Evolutionary conservation across 2,888 invertebrate species (phyloP).

Genomic region (Melanostoma mellinum): DNA sequence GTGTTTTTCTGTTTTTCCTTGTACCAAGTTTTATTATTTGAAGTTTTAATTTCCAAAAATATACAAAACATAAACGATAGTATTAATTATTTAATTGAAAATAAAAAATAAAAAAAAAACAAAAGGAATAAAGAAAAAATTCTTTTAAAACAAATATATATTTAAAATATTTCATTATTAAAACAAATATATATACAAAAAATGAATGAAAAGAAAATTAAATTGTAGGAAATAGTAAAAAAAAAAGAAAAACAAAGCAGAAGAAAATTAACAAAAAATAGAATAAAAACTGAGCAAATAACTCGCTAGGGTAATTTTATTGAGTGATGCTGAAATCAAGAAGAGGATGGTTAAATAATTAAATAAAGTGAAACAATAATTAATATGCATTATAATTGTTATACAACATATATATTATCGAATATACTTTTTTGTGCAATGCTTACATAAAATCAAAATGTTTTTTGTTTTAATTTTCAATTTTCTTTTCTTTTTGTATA

Average conservation of each 20-base stretch:
- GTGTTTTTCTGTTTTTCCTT: slow-evolving; percentile 50
- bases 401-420: slow-evolving; percentile 35
- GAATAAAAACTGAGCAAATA: slow-evolving; percentile 55
- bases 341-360: slow-evolving; percentile 37
- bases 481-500: slow-evolving; percentile 33
- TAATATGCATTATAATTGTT: slow-evolving; percentile 58
- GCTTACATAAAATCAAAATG: slow-evolving; percentile 44
- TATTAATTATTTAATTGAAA: slow-evolving; percentile 65
- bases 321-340: slow-evolving; percentile 50
- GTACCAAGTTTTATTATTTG: slow-evolving; percentile 55
- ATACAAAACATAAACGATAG: slow-evolving; percentile 67
- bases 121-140: slow-evolving; percentile 18
- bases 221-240: slow-evolving; percentile 53
- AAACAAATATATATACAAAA: slow-evolving; percentile 44
- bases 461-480: slow-evolving; percentile 10
- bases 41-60: slow-evolving; percentile 26
- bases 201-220: slow-evolving; percentile 40
- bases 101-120: slow-evolving; percentile 19
- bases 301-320: slow-evolving; percentile 67
- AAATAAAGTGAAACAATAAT: slow-evolving; percentile 54
- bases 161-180: slow-evolving; percentile 69
- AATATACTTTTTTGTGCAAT: slow-evolving; percentile 60
- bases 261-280: slow-evolving; percentile 26
- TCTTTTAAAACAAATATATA: slow-evolving; percentile 62
- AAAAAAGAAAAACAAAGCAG: slow-evolving; percentile 20